Evolutionary conservation across 1,140 invertebrate species (phyloP).

Genomic region (Microplitis mediator): DNA sequence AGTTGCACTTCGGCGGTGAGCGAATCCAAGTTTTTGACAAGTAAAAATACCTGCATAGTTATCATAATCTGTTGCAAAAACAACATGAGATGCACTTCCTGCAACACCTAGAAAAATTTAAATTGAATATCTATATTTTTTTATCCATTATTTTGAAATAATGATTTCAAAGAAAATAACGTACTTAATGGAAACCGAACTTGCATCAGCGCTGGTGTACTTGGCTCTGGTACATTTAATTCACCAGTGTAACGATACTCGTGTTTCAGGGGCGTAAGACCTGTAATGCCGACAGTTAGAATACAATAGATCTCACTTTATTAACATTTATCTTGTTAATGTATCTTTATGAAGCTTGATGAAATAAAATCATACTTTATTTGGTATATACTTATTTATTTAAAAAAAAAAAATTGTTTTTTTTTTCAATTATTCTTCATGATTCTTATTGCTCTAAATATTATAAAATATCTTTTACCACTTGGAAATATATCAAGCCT

Average conservation of each 20-base stretch:
- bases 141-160: background rate
- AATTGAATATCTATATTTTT: background rate
- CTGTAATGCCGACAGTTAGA: constrained; percentile 51
- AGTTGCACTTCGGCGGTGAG: constrained; percentile 76
- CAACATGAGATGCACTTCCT: constrained; percentile 74
- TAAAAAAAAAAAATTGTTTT: background rate
- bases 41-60: constrained; percentile 79
- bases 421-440: background rate
- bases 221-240: constrained; percentile 69
- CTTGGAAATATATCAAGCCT: background rate
- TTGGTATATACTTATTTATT: background rate
- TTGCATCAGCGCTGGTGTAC: constrained; percentile 73
- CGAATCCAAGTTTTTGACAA: constrained; percentile 77
- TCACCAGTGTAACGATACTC: constrained; percentile 78
- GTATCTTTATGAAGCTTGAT: background rate
- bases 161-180: constrained; percentile 47
- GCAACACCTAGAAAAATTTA: constrained; percentile 68
- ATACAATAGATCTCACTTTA: constrained; percentile 41
- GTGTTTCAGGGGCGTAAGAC: constrained; percentile 73
- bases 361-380: background rate
- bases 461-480: background rate
- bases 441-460: background rate
- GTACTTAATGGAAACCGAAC: constrained; percentile 83
- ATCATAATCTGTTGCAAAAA: constrained; percentile 77
- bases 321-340: constrained; percentile 49